A percentile compares a stretch with the other conserved stretches of the same genome.
Conservation (phyloP, 1,140 invertebrate genomes). For the Camponotus floridanus region DNA sequence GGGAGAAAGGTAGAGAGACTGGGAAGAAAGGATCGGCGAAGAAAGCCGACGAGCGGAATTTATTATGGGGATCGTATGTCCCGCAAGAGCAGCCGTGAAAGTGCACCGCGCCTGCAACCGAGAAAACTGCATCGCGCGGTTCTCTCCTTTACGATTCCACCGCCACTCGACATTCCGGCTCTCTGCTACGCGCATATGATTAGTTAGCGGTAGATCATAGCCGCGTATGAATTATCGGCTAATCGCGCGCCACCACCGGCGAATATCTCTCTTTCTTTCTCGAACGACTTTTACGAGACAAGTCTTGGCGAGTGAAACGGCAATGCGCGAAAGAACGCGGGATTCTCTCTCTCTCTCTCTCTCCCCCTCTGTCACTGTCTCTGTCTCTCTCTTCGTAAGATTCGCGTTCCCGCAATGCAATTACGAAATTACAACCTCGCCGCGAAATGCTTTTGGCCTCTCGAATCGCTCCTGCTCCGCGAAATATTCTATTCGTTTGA, state of each 20-base stretch:
- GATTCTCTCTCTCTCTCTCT: background rate
- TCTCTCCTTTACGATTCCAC: constrained; percentile 54
- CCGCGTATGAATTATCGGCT: constrained; percentile 62
- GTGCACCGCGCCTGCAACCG: constrained; percentile 59
- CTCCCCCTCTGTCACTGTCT: background rate
- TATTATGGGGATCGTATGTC: constrained; percentile 60
- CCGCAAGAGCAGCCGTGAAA: constrained; percentile 66
- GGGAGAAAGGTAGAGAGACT: constrained; percentile 21
- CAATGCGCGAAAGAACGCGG: constrained; percentile 1
- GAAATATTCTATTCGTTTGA: constrained; percentile 15
- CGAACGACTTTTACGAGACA: constrained; percentile 19
- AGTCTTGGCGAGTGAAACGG: constrained; percentile 3
- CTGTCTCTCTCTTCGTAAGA: background rate
- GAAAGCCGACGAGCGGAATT: constrained; percentile 47
- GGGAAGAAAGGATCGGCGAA: constrained; percentile 30
- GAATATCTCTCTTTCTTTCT: constrained; percentile 7
- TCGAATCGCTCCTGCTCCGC: constrained; percentile 13
- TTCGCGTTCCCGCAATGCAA: constrained; percentile 29
- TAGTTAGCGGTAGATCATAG: constrained; percentile 53
- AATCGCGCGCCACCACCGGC: constrained; percentile 38
- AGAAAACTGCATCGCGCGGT: constrained; percentile 4
- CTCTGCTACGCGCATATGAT: constrained; percentile 45
- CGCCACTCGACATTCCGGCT: constrained; percentile 51
- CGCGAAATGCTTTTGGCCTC: constrained; percentile 40
- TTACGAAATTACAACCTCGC: constrained; percentile 43